Base-by-base conservation (phyloP, 2,888 invertebrate species). In the Tipula lateralis region DNA sequence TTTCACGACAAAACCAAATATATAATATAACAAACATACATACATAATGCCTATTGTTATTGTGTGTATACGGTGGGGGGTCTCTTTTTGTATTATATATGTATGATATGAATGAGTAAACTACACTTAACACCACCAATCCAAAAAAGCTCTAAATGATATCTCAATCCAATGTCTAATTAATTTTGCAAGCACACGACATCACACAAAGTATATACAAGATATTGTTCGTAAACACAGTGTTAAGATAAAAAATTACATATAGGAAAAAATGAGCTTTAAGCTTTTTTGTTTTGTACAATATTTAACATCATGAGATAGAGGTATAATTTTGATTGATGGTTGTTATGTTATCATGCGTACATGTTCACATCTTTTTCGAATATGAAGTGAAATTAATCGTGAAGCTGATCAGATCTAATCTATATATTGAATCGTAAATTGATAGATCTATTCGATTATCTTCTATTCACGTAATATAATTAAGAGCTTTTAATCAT, bases 261-360 rank as follows among this genome's bases (percentile, higher is more conserved):
- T 66, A 66, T 19, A 24, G n/a, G n/a, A 66, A 66, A 66, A 66
- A 24, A 66, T 24, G 66, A 66, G 66, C 66, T 66, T 66, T 66
- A 66, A 66, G 66, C 66, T 66, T 66, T 66, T 66, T 66, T 66
- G 1, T 39, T 39, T 39, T 32, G 4, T 32, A 32, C 7, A n/a
- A 5, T 39, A 13, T 39, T 39, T 44, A 24, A 66, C 9, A 66
- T 12, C 12, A 19, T 0, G 24, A 66, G 66, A 66, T 66, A 19
- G 66, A 66, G 66, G 66, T 66, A n/a, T n/a, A 66, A 66, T 66
- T 66, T 66, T 66, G 66, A 66, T 66, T 66, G 66, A 66, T 24
- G 19, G 66, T 24, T 24, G 12, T 50, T 16, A 36, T 36, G 12
- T 44, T 16, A 16, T n/a, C n/a, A n/a, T n/a, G n/a, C n/a, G n/a